Base-by-base conservation (phyloP, 35 echinoderm and acorn worm species). In the Heliocidaris tuberculata region DNA sequence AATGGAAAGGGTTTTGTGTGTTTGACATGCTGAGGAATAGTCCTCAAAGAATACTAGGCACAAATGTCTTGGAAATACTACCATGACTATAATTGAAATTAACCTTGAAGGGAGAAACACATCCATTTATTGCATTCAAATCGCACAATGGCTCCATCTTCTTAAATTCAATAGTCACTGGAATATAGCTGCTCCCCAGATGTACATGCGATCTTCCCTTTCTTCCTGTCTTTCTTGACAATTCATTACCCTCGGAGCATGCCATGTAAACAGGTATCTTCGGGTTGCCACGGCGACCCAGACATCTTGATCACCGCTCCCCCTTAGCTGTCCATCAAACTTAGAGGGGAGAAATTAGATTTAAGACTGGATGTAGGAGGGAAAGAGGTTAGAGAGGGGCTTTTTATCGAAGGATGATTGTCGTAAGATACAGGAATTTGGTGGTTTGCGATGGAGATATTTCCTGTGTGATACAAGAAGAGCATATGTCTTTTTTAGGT, bases 81-180 rank as follows among this genome's bases (percentile, higher is more conserved):
- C 52, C 52, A 56, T 56, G 10, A 2, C 52, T 56, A 56, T 56
- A 56, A 10, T 56, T 6, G 2, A 78, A 78, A 27, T 78, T n/a
- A 19, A 78, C 21, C 65, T 78, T 78, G 65, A 78, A 78, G 7
- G 65, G 1, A 78, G 65, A 21, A 78, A 78, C 21, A 78, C 17
- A 78, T 78, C 65, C 21, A 78, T 78, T 78, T 78, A 78, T 78
- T 78, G 27, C 65, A 78, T 78, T 78, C 65, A 78, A 78, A 78
- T 78, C 27, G 65, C 4, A 78, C 65, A 78, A 78, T 78, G 65
- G 21, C 65, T 78, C 65, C 65, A 78, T 78, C 65, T 78, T 78
- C 65, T 78, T 78, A n/a, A n/a, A 29, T 78, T n/a, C 65, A 78
- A 27, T n/a, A 78, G 65, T 78, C 65, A 21, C 15, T 24, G 21